phyloP scores from a whole-genome alignment of 2,888 invertebrate species.

The Polydrusus cervinus region DNA sequence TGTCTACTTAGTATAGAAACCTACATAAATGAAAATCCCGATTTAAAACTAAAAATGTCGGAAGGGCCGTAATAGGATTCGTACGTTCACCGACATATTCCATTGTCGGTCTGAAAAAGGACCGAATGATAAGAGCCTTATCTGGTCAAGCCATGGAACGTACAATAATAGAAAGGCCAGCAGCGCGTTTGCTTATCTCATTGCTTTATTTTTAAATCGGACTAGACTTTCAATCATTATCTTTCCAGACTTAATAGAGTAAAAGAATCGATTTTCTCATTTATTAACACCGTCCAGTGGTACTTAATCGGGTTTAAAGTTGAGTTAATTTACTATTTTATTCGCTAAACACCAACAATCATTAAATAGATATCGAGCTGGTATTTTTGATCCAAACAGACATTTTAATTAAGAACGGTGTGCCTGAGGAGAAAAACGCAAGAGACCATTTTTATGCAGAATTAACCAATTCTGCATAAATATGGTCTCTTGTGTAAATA shows the following conservation, averaged over 20 bases:
- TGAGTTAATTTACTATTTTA: neutral
- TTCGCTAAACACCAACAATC: neutral
- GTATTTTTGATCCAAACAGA: too few species aligned
- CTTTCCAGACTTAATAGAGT: conserved; percentile 13
- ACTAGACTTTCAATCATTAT: conserved; percentile 19
- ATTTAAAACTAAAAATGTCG: conserved; percentile 25
- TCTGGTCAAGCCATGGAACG: conserved; percentile 26
- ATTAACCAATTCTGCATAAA: too few species aligned
- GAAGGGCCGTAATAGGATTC: conserved; percentile 24
- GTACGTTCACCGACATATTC: conserved; percentile 25
- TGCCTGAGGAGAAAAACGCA: too few species aligned
- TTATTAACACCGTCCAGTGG: neutral
- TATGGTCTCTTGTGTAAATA: too few species aligned
- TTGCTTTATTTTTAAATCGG: conserved; percentile 16
- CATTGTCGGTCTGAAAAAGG: conserved; percentile 23
- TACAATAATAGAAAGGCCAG: conserved; percentile 25
- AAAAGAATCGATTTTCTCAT: conserved; percentile 7
- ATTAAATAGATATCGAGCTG: too few species aligned
- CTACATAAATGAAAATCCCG: neutral
- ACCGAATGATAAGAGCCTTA: conserved; percentile 25
- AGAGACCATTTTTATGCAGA: too few species aligned
- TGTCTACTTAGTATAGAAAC: too few species aligned
- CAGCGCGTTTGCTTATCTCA: conserved; percentile 15
- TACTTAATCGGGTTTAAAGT: neutral
- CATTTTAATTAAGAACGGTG: too few species aligned